Evolutionary conservation across 2,113 vertebrate species (phyloP).

Genomic region (Epinephelus fuscoguttatus): DNA sequence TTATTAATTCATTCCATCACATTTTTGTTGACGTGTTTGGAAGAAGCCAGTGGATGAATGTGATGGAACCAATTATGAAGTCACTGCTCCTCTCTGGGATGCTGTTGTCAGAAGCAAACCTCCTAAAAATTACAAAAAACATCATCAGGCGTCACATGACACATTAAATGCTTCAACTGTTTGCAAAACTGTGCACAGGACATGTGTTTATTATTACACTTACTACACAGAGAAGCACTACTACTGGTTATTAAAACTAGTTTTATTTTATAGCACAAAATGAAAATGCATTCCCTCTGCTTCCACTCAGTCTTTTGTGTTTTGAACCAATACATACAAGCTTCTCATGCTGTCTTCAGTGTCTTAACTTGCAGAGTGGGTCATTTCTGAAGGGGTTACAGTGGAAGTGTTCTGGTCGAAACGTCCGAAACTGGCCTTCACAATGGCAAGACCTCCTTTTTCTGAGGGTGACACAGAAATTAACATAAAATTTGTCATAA

Average conservation of each 20-base stretch:
- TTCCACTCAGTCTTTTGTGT: not conserved
- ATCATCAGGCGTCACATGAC: not conserved
- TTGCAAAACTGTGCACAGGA: not conserved
- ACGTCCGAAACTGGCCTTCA: not conserved
- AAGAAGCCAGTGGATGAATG: too few species aligned
- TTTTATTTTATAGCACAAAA: not conserved
- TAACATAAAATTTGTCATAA: not conserved
- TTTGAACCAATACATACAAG: too few species aligned
- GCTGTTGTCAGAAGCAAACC: too few species aligned
- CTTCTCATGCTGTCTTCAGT: too few species aligned
- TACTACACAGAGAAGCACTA: not conserved
- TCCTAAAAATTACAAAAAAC: not conserved
- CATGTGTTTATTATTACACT: not conserved
- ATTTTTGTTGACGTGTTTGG: too few species aligned
- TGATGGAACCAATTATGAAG: not conserved
- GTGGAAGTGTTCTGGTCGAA: not conserved
- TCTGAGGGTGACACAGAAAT: not conserved
- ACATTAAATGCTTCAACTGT: not conserved
- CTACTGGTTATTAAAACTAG: too few species aligned
- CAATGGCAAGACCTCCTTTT: fast-evolving
- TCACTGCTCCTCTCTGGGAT: not conserved
- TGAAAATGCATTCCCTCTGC: not conserved
- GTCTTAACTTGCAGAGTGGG: fast-evolving
- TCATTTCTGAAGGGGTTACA: fast-evolving
- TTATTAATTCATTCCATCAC: too few species aligned